phyloP scores from a whole-genome alignment of 2,888 invertebrate species.

The Axea sp. region DNA sequence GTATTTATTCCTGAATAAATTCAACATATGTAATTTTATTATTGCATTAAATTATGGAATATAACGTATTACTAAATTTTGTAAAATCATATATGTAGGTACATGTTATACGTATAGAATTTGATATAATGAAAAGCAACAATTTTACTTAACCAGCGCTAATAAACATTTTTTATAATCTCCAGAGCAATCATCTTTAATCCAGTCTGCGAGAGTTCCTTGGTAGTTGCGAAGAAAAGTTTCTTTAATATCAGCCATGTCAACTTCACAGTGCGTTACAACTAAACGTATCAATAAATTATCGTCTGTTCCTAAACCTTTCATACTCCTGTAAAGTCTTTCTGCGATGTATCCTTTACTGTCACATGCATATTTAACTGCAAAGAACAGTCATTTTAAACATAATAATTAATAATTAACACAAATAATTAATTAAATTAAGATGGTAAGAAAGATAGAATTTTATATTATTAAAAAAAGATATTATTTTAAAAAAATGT shows the following conservation, averaged over 20 bases:
- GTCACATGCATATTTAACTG: slow-evolving; percentile 88
- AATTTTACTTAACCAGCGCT: slow-evolving; percentile 75
- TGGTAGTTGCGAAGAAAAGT: slow-evolving; percentile 89
- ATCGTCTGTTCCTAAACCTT: slow-evolving; percentile 93
- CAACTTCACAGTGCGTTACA: slow-evolving; percentile 90
- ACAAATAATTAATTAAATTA: too few relatives aligned
- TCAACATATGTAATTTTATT: too few relatives aligned
- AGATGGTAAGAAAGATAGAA: too few relatives aligned
- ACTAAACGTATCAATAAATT: slow-evolving; percentile 91
- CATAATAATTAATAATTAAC: neutral
- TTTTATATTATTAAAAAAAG: too few relatives aligned
- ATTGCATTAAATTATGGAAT: too few relatives aligned
- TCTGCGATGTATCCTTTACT: slow-evolving; percentile 92
- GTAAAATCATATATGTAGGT: too few relatives aligned
- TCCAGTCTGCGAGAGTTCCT: slow-evolving; percentile 88
- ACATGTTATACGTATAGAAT: too few relatives aligned
- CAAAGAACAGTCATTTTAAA: too few relatives aligned
- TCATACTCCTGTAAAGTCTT: slow-evolving; percentile 91
- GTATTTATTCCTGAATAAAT: too few relatives aligned
- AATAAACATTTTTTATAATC: slow-evolving; percentile 83
- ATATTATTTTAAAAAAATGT: neutral
- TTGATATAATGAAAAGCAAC: too few relatives aligned
- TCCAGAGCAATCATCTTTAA: slow-evolving; percentile 5
- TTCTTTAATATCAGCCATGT: slow-evolving; percentile 90
- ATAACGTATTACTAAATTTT: too few relatives aligned